Evolutionary conservation across 2,113 vertebrate species (phyloP), one percentile per base, ranked within the genome.

Genomic region (Sturnira hondurensis): DNA sequence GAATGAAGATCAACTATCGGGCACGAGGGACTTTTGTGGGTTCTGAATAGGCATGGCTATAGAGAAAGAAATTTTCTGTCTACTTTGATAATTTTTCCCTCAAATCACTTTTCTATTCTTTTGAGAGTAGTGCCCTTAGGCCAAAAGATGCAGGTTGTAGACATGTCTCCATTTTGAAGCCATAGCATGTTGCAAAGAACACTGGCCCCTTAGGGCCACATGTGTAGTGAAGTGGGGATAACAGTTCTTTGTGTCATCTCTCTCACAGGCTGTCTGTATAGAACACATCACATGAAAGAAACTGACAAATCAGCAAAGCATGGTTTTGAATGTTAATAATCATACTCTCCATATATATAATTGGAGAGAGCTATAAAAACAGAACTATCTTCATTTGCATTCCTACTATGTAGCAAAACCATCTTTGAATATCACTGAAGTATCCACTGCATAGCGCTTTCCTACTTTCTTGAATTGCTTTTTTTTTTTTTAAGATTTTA

Each of bases 1-100:
- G 86, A 95, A 86, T 5, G 86, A 80, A 92, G 54, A 96, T 93
- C 52, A 93, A 13, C 50, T 67, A 91, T 36, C 80, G 74, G 74
- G 7, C 22, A 7, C 16, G 58, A 87, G n/a, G 68, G 41, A 22
- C 36, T 74, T 52, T 58, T 45, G 71, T 41, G 45, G 82, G 36
- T 61, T 90, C 19, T 90, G 52, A 92, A 20, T 58, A 81, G 58
- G 17, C 31, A 31, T 31, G 28, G 15, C 47, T 43, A 13, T 36
- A 47, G 24, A 87, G 19, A 91, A 12, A 76, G 28, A 89, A 82
- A 9, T 67, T 92, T 80, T 93, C 22, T 43, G 0, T 65, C 11
- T 67, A 31, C 58, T 31, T 81, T 28, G 38, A 86, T 6, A 2
- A 58, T 58, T 24, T 11, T 7, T 16, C 67, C 71, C 26, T 82